Evolutionary conservation across 1,140 invertebrate species (phyloP).

Genomic region (Brachionus rubens): DNA sequence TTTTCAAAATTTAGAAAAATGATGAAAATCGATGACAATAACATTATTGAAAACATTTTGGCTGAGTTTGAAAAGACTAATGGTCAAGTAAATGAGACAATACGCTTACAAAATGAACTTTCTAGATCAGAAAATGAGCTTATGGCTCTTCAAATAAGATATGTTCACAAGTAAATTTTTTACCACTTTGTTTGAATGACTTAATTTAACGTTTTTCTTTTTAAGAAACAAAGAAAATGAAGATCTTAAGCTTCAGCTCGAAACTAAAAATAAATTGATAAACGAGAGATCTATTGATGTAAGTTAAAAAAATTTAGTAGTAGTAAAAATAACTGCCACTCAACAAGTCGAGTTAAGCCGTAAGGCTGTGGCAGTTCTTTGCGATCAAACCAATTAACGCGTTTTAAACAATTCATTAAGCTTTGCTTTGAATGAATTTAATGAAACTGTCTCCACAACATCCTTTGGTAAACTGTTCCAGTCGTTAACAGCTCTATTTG

Average conservation of each 20-base stretch:
- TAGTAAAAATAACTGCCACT: background rate
- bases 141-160: slow-evolving; percentile 20
- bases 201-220: background rate
- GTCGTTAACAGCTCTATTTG: too few species aligned
- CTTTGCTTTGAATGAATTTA: too few species aligned
- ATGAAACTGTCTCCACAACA: too few species aligned
- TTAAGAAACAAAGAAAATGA: slow-evolving; percentile 23
- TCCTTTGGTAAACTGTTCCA: too few species aligned
- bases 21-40: slow-evolving; percentile 1
- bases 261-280: slow-evolving; percentile 10
- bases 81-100: slow-evolving; percentile 1
- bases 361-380: too few species aligned
- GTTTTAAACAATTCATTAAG: too few species aligned
- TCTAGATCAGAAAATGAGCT: slow-evolving; percentile 22
- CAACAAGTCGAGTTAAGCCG: too few species aligned
- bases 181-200: background rate
- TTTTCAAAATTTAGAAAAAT: too few species aligned
- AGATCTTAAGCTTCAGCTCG: slow-evolving; percentile 23
- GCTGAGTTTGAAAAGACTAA: slow-evolving; percentile 35
- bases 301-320: background rate
- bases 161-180: slow-evolving; percentile 30
- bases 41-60: background rate
- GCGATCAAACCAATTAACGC: too few species aligned
- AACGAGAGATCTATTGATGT: slow-evolving; percentile 13
- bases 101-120: slow-evolving; percentile 17